These are phyloP conservation scores for Dendroctonus ponderosae DNA, from an alignment of 1,140 invertebrate genomes.

Conservation along the genomic window DNA sequence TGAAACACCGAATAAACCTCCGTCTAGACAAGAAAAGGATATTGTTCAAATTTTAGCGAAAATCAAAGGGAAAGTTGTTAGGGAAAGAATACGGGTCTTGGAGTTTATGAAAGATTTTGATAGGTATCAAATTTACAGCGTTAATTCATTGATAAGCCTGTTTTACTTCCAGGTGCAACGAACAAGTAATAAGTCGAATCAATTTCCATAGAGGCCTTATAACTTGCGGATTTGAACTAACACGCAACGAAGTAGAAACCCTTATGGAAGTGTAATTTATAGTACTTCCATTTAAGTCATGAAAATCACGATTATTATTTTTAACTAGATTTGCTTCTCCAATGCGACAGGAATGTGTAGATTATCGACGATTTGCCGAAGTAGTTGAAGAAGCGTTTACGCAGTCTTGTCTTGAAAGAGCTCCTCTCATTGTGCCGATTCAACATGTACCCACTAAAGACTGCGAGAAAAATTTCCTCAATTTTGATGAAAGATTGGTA, in stretches of 20 bases:
- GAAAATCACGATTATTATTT: neutral
- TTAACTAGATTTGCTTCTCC: slow-evolving; percentile 59
- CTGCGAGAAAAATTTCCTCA: slow-evolving; percentile 62
- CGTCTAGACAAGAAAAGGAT: slow-evolving; percentile 55
- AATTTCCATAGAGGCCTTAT: slow-evolving; percentile 66
- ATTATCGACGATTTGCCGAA: slow-evolving; percentile 64
- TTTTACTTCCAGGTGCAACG: slow-evolving; percentile 49
- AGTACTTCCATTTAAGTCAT: neutral
- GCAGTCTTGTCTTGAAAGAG: slow-evolving; percentile 60
- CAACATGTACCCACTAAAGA: slow-evolving; percentile 63
- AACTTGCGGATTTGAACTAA: slow-evolving; percentile 61
- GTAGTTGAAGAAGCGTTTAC: slow-evolving; percentile 66
- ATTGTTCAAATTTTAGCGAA: slow-evolving; percentile 68
- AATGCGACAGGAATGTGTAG: slow-evolving; percentile 56
- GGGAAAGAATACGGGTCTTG: slow-evolving; percentile 61
- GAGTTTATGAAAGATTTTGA: slow-evolving; percentile 67
- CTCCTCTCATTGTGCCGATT: slow-evolving; percentile 61
- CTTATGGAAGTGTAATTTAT: slow-evolving; percentile 59
- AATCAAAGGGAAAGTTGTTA: slow-evolving; percentile 68
- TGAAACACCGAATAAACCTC: slow-evolving; percentile 39
- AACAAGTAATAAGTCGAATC: slow-evolving; percentile 58
- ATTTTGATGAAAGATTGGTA: slow-evolving; percentile 64
- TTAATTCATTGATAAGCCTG: neutral
- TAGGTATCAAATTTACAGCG: slow-evolving; percentile 25
- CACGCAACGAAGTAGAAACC: slow-evolving; percentile 60